A percentile compares a stretch with the other conserved stretches of the same genome.
Conservation (phyloP, 2,888 invertebrate species). For the Vanessa cardui region DNA sequence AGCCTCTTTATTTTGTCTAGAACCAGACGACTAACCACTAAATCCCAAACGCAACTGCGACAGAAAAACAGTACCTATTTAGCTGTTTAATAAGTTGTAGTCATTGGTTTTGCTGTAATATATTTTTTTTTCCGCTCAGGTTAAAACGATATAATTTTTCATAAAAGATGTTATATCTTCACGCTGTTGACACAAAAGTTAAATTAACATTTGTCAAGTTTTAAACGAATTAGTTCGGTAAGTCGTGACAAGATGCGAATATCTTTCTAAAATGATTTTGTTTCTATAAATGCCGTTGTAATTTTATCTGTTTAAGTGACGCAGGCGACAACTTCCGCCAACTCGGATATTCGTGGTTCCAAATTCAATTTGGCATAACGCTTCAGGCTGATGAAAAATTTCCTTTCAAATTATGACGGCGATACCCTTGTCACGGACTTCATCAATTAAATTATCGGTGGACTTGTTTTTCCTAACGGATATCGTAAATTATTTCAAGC, state of each 20-base stretch:
- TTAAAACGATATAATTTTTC: not conserved
- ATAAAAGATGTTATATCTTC: not conserved
- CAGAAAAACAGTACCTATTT: too few species aligned
- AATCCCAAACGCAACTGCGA: too few species aligned
- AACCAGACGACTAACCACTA: too few species aligned
- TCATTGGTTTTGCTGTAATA: too few species aligned
- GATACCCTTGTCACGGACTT: conserved; percentile 69
- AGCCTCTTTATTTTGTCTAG: too few species aligned
- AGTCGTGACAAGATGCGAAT: conserved; percentile 38
- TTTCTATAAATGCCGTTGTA: conserved; percentile 39
- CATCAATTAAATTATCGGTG: conserved; percentile 69
- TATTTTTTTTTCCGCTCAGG: not conserved
- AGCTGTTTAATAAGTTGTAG: too few species aligned
- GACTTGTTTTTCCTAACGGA: conserved; percentile 29
- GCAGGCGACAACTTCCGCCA: conserved; percentile 32
- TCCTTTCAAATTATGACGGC: conserved; percentile 73
- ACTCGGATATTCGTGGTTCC: conserved; percentile 54
- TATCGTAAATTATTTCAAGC: conserved; percentile 23
- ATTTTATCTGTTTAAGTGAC: conserved; percentile 42
- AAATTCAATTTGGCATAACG: conserved; percentile 72
- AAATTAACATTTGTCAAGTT: conserved; percentile 20
- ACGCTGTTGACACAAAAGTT: conserved; percentile 12
- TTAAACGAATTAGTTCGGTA: conserved; percentile 13
- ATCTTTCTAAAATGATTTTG: conserved; percentile 46
- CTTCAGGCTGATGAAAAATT: conserved; percentile 71